Conservation (phyloP, 1,140 invertebrate species). For the Aporrectodea caliginosa region DNA sequence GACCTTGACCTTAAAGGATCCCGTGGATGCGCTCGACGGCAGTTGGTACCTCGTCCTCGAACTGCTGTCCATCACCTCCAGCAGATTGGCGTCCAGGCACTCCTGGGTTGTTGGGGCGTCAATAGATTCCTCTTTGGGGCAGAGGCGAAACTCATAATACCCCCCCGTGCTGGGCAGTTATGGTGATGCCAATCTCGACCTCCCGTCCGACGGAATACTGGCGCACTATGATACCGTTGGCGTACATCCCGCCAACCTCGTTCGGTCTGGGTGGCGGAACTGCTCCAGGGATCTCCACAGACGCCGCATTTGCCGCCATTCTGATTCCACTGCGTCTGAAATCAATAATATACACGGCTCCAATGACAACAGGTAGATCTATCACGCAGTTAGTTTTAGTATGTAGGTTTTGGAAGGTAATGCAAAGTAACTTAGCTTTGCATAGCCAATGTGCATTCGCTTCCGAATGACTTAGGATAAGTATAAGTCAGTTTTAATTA, state of each 20-base stretch:
- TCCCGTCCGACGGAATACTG: constrained; percentile 78
- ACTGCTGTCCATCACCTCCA: background rate
- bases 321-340: constrained; percentile 72
- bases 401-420: too few species aligned
- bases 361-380: too few species aligned
- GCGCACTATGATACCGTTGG: constrained; percentile 75
- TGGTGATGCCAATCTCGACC: constrained; percentile 42
- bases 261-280: constrained; percentile 70
- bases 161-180: background rate
- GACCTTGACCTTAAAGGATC: too few species aligned
- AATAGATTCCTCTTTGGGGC: background rate
- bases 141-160: constrained; percentile 4
- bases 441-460: too few species aligned
- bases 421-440: too few species aligned
- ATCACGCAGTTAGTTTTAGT: too few species aligned
- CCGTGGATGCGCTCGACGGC: background rate
- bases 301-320: constrained; percentile 81
- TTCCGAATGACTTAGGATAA: too few species aligned
- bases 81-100: background rate
- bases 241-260: constrained; percentile 80
- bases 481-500: too few species aligned
- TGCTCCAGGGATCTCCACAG: constrained; percentile 80
- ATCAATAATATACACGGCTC: too few species aligned
- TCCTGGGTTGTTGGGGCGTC: background rate
- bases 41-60: background rate